Evolutionary conservation across 2,113 vertebrate species (phyloP), one percentile per base, ranked within the genome.

Genomic region (Jacana jacana): DNA sequence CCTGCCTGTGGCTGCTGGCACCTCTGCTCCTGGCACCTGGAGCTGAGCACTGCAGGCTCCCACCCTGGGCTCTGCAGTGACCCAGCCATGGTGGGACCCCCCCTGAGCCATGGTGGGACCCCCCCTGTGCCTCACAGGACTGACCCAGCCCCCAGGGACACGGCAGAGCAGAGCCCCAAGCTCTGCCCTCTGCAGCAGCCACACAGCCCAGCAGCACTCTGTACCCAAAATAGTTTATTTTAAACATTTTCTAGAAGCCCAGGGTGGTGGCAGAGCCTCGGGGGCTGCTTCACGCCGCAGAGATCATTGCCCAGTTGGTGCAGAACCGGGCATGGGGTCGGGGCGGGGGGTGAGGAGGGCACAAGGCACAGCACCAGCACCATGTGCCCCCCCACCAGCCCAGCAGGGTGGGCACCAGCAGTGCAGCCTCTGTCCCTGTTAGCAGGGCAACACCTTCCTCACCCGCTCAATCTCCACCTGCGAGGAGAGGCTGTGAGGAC

Each of bases 371-470:
- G 73, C 64, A 15, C 57, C 52, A 3, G 54, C 37, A 3, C 46
- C 27, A 0, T 0, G 52, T 46, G 49, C 52, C 75, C 25, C 25
- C 13, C 30, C 17, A 1, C 24, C 22, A 22, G 33, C 39, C 55
- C 42, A 8, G 31, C 49, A 37, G 57, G 78, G 52, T 42, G 63
- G 73, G 68, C 51, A 20, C 31, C 4, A 24, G 7, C 2, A 23
- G 60, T 0, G 2, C 52, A 51, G 75, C 63, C 68, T n/a, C 52
- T 5, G 1, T 0, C 15, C 1, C 0, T 0, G 0, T 52, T 92
- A 95, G 17, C 66, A 64, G 61, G 71, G 71, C 86, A 95, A 66
- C 35, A 2, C 63, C 71, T 86, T 89, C 93, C 66, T 82, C 94
- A 96, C 6, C 31, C 20, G 25, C 75, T 96, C 93, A 0, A 95